Base-by-base conservation (phyloP, 2,113 vertebrate genomes). In the Pollachius pollachius region DNA sequence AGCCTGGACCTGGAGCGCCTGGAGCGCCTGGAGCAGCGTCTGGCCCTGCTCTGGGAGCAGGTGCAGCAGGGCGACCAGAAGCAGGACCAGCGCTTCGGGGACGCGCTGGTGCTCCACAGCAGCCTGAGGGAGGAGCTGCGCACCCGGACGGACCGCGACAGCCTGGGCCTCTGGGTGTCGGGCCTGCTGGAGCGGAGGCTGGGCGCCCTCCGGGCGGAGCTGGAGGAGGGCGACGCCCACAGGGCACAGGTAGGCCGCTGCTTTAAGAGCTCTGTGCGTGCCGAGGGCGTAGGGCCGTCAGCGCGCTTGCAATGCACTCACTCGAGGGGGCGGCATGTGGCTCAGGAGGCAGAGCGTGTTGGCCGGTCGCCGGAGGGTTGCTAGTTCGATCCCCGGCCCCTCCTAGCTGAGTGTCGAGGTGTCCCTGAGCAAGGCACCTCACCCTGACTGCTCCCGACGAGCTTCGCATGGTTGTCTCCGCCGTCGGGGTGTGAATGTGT, bases 91-190 rank as follows among this genome's bases (percentile, higher is more conserved):
- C 83, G 79, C 6, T 92, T 94, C 0, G 68, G 64, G 0, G 85
- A 93, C 34, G 34, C 95, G 37, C 68, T 92, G 5, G 78, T 82
- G 59, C 79, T 92, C 0, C 91, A 95, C 60, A 87, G 69, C 75
- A 84, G 81, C 4, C 91, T 99, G 48, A 90, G 86, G 64, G 89
- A 93, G 56, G 91, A 90, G 70, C 82, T 97, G 21, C 85, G 88
- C 74, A 89, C 81, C 0, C 83, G 90, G 79, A 94, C 91, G 0
- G 86, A 93, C 75, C 86, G 81, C 75, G 89, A 93, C 72, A 91
- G 82, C 58, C 87, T 92, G 16, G 7, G 88, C 1, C 67, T 82
- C 15, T 89, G 93, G 87, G 88, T 96, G 62, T 90, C 89, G 48
- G 89, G 85, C 0, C 16, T 90, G 17, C 65, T 96, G 27, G 86